phyloP scores from a whole-genome alignment of 2,797 vertebrate genomes.

The Myotis daubentonii region DNA sequence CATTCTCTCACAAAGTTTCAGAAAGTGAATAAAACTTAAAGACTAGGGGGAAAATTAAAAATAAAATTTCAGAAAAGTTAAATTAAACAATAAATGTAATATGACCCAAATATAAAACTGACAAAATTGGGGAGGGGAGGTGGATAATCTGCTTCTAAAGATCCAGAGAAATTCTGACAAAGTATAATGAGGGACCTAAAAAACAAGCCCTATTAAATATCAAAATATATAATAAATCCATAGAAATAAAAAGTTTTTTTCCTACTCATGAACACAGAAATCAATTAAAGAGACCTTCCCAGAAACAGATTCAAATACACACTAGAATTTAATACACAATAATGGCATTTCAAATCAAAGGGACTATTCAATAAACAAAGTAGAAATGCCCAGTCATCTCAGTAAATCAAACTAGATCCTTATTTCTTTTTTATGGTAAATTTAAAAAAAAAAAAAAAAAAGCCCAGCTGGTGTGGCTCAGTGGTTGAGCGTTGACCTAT shows the following conservation, averaged over 20 bases:
- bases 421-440: background rate
- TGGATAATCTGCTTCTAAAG: slow-evolving; percentile 28
- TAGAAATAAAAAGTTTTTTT: background rate
- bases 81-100: slow-evolving; percentile 24
- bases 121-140: background rate
- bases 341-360: slow-evolving; percentile 14
- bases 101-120: background rate
- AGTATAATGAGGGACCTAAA: background rate
- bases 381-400: background rate
- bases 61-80: slow-evolving; percentile 18
- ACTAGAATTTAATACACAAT: background rate
- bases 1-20: background rate
- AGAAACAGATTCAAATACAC: background rate
- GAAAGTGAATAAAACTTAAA: slow-evolving; percentile 40
- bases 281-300: background rate
- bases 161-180: background rate
- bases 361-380: background rate
- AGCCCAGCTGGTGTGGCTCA: too few relatives aligned
- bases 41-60: background rate
- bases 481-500: too few relatives aligned
- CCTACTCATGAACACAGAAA: background rate
- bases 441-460: background rate
- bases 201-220: background rate
- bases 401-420: slow-evolving; percentile 23
- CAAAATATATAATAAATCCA: background rate